Evolutionary conservation across 2,113 vertebrate species (phyloP).

Genomic region (Rafetus swinhoei): DNA sequence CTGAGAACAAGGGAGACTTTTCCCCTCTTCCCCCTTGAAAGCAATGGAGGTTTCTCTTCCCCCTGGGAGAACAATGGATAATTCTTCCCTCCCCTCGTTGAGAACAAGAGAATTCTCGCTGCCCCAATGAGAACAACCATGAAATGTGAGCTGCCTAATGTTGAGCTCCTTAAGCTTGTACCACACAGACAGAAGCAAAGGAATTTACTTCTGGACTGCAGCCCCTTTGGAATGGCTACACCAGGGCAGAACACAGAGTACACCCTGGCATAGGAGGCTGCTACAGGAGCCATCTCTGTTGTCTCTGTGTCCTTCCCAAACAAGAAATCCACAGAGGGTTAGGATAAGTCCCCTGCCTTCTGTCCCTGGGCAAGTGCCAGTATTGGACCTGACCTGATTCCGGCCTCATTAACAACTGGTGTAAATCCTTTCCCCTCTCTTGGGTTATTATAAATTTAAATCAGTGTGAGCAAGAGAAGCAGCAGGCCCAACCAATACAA

Average conservation of each 20-base stretch:
- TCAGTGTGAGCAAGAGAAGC: not conserved
- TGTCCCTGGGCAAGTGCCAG: not conserved
- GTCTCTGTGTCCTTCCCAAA: not conserved
- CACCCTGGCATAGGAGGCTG: rapidly evolving
- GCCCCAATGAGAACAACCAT: not conserved
- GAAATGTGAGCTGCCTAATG: rapidly evolving
- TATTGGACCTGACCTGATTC: rapidly evolving
- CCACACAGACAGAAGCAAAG: not conserved
- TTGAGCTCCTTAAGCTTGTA: not conserved
- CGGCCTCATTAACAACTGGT: not conserved
- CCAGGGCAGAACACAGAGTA: not conserved
- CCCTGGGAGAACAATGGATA: not conserved
- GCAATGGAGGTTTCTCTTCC: not conserved
- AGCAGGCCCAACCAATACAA: not conserved
- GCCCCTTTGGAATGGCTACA: rapidly evolving
- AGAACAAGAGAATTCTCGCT: not conserved
- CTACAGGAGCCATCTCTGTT: rapidly evolving
- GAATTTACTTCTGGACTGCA: rapidly evolving
- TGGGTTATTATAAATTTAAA: not conserved
- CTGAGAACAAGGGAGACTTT: rapidly evolving
- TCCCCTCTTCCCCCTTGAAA: not conserved
- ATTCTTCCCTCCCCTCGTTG: not conserved
- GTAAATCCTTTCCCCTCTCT: not conserved
- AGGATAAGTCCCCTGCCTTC: not conserved
- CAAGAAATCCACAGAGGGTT: not conserved